These are phyloP conservation scores for Piaya cayana DNA, from an alignment of 2,113 vertebrate genomes.

Conservation along the genomic window DNA sequence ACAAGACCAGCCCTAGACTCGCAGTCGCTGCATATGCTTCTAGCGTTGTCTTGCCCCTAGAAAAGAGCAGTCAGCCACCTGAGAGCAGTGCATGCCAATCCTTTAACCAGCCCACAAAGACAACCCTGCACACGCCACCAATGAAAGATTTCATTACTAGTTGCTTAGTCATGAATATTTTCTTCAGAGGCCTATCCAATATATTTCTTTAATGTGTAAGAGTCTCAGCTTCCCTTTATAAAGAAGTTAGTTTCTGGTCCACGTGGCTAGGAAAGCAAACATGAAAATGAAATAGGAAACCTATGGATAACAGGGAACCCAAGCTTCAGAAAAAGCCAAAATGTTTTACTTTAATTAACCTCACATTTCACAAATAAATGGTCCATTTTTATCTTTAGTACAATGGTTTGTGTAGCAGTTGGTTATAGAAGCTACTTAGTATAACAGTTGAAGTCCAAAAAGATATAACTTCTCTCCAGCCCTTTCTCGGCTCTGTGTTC, in stretches of 20 bases:
- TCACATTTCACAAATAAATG: background rate
- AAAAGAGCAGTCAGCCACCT: background rate
- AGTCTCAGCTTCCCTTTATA: background rate
- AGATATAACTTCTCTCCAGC: background rate
- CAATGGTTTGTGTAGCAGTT: background rate
- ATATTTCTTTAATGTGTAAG: background rate
- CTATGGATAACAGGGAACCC: accelerated
- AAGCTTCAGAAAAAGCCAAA: background rate
- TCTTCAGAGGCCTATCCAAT: background rate
- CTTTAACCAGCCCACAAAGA: background rate
- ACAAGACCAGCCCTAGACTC: background rate
- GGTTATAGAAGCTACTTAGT: background rate
- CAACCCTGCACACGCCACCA: background rate
- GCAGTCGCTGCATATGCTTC: background rate
- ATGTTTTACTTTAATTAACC: background rate
- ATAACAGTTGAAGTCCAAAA: background rate
- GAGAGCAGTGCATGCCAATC: background rate
- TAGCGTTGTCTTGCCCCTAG: background rate
- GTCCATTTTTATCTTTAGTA: background rate
- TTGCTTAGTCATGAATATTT: background rate
- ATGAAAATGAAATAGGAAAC: background rate
- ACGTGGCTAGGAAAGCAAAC: background rate
- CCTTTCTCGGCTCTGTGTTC: background rate
- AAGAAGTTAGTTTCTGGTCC: background rate
- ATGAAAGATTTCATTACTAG: background rate